Conservation (phyloP, 2,113 vertebrate species). For the Plotosus lineatus region DNA sequence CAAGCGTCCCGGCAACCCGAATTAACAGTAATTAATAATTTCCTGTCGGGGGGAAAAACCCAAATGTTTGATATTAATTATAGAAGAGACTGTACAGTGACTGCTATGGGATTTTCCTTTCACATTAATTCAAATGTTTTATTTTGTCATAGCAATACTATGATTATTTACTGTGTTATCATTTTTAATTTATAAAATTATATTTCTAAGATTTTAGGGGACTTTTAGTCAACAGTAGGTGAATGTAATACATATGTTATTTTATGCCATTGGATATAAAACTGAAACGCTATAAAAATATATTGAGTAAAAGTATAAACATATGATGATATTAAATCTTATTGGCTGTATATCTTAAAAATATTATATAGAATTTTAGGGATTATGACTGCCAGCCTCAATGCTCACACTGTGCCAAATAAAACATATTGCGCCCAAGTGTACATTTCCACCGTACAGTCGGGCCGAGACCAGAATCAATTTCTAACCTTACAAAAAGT, state of each 20-base stretch:
- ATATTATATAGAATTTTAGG: background rate
- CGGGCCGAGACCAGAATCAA: background rate
- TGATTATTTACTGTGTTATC: background rate
- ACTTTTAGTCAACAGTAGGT: background rate
- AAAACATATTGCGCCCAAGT: constrained; percentile 2
- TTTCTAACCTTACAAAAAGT: background rate
- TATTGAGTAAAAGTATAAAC: background rate
- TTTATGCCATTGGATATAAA: background rate
- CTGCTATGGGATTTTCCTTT: background rate
- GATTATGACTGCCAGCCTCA: background rate
- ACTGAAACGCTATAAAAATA: background rate
- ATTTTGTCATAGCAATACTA: background rate
- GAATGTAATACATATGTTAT: background rate
- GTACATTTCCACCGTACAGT: background rate
- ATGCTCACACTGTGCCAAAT: background rate
- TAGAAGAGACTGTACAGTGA: background rate
- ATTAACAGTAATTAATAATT: background rate
- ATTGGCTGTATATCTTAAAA: background rate
- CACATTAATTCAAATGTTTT: background rate
- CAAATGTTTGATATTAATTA: background rate
- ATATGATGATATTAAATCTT: background rate
- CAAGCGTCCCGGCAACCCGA: too few species aligned
- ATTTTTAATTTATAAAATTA: background rate
- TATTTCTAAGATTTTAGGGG: background rate
- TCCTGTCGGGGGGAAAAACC: background rate